Percentiles rank a stretch among this genome's conserved stretches.
These are phyloP conservation scores for Cosmia trapezina DNA, from an alignment of 2,888 invertebrate genomes.

Conservation along the genomic window DNA sequence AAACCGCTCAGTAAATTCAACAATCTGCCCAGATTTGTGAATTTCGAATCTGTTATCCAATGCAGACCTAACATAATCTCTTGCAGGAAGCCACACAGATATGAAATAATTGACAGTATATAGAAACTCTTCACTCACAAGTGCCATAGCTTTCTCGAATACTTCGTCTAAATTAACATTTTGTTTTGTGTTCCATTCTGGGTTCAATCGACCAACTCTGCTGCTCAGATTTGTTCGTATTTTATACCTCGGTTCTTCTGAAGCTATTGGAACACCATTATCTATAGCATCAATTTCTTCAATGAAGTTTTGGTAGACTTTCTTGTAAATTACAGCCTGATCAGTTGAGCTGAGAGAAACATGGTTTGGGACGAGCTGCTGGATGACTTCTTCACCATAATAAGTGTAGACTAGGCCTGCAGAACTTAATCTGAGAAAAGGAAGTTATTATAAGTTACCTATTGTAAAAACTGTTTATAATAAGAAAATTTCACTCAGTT, in stretches of 20 bases:
- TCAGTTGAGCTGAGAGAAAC: slow-evolving; percentile 84
- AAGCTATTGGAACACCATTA: slow-evolving; percentile 97
- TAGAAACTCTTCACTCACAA: slow-evolving; percentile 95
- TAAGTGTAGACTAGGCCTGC: slow-evolving; percentile 98
- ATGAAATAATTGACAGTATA: slow-evolving; percentile 92
- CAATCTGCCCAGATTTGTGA: slow-evolving; percentile 95
- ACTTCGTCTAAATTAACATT: slow-evolving; percentile 89
- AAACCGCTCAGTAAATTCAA: slow-evolving; percentile 92
- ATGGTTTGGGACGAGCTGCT: slow-evolving; percentile 87
- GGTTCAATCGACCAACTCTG: slow-evolving; percentile 95
- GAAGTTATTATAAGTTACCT: background rate
- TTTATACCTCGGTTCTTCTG: slow-evolving; percentile 93
- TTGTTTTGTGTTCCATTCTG: slow-evolving; percentile 94
- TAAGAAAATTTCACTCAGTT: background rate
- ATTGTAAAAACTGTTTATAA: background rate
- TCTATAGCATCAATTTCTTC: slow-evolving; percentile 99
- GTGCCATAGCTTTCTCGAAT: slow-evolving; percentile 94
- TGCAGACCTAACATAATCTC: slow-evolving; percentile 93
- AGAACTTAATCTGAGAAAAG: slow-evolving; percentile 94
- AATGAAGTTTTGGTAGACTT: slow-evolving; percentile 96
- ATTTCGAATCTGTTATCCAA: slow-evolving; percentile 92
- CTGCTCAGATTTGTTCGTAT: slow-evolving; percentile 95
- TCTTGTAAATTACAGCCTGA: slow-evolving; percentile 91
- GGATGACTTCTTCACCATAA: slow-evolving; percentile 95
- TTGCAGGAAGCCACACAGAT: slow-evolving; percentile 96